Conservation (phyloP, 2,113 vertebrate genomes). For the Coracopsis vasa region DNA sequence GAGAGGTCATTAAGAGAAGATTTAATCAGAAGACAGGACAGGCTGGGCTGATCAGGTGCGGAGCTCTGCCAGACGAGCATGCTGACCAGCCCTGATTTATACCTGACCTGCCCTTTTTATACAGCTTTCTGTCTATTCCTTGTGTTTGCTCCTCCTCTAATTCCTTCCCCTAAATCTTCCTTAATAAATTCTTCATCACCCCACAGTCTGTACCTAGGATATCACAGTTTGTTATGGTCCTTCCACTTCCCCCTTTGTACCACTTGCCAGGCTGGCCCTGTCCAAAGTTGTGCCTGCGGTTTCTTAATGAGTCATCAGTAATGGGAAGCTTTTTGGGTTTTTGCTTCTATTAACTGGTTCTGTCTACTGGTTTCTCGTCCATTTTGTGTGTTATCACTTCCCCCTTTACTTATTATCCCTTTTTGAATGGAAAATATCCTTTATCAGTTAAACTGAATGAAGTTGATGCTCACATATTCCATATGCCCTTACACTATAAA, state of each 20-base stretch:
- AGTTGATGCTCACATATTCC: background rate
- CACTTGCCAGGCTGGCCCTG: background rate
- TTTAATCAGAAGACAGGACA: background rate
- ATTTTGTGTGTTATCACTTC: background rate
- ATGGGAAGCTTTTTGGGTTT: fast-evolving
- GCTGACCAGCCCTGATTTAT: background rate
- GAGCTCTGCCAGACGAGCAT: fast-evolving
- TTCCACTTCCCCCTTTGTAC: background rate
- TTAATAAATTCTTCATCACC: background rate
- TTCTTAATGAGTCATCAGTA: background rate
- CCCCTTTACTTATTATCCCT: background rate
- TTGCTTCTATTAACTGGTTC: background rate
- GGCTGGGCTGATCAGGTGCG: background rate
- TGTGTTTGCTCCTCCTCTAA: fast-evolving
- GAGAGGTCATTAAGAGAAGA: background rate
- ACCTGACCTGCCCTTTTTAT: background rate
- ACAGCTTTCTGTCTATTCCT: background rate
- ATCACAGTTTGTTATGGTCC: background rate
- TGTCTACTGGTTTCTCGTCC: background rate
- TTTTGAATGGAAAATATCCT: background rate
- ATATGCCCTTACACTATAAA: background rate
- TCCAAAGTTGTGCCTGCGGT: background rate
- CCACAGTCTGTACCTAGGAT: background rate
- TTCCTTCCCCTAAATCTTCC: background rate
- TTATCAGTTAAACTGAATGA: background rate